Base-by-base conservation (phyloP, 1,140 invertebrate genomes). In the Temnothorax curvispinosus region DNA sequence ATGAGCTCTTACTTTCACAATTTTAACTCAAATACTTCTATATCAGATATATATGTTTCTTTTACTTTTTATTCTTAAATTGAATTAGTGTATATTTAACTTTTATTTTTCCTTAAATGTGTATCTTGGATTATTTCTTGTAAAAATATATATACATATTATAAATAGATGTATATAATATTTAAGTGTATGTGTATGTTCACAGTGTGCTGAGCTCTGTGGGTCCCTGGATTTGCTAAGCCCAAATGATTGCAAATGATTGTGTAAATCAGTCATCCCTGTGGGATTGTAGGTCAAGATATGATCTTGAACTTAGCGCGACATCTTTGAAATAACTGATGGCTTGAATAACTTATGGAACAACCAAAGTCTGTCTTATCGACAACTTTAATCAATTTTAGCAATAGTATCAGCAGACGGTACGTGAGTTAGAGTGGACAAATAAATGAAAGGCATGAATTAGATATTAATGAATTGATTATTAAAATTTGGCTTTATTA, bases 311-410 rank as follows among this genome's bases (percentile, higher is more conserved):
- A 72, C 62, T 76, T n/a, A 32, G 6, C 21, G 87, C 78, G 87
- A 76, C 87, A 88, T 87, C 71, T 88, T 27, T 64, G 50, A 64
- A 88, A 88, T 47, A 52, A 21, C 15, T 54, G n/a, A 18, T n/a
- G 27, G 18, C 18, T 18, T 74, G 32, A 62, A 32, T 69, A 41
- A 27, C n/a, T 69, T 44, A 69, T 27, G 1, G 13, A 38, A 27
- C 32, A 32, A 54, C 1, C 8, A 15, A 2, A 35, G 41, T 56
- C 85, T 88, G 8, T 38, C 32, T 72, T 88, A 64, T 87, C 75
- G 41, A 35, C 75, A 7, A 38, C 6, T 50, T 38, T 21, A 27
- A 62, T 50, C 9, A 77, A 41, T 27, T 38, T 65, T 21, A 54
- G 21, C 15, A 56, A 72, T 11, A n/a, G 11, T 85, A 85, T 85